These are phyloP conservation scores for Dasyornis broadbenti DNA, from an alignment of 2,113 vertebrate species.

Conservation along the genomic window DNA sequence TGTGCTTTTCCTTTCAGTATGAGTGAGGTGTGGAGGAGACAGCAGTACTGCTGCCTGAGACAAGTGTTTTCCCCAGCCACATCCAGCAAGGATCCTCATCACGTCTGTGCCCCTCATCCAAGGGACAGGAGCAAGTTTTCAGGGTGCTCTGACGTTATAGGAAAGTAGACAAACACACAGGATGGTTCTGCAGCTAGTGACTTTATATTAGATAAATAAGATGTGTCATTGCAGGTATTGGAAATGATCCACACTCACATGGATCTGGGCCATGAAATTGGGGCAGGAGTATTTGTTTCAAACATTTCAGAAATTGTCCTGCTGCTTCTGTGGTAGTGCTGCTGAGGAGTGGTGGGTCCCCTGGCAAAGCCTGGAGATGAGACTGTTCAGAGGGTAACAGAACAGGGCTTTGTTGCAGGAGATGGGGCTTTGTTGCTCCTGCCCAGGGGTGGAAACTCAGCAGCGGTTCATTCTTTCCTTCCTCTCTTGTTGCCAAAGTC, in stretches of 20 bases:
- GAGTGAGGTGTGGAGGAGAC: background rate
- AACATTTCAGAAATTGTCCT: background rate
- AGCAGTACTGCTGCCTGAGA: background rate
- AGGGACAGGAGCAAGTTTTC: background rate
- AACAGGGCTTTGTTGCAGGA: background rate
- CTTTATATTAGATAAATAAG: background rate
- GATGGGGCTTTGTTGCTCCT: background rate
- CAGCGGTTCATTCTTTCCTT: background rate
- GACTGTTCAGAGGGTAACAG: background rate
- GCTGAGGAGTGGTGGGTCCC: background rate
- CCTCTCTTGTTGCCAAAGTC: background rate
- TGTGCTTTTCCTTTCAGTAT: background rate
- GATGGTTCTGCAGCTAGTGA: background rate
- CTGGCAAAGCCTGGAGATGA: background rate
- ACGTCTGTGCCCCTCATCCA: background rate
- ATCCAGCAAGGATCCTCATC: background rate
- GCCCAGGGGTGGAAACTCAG: background rate
- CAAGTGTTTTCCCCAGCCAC: background rate
- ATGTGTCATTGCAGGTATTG: background rate
- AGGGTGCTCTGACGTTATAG: background rate
- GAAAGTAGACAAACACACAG: background rate
- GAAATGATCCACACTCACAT: background rate
- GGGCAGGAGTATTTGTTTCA: background rate
- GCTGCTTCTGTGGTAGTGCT: background rate
- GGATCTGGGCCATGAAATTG: background rate